Conservation (phyloP, 2,888 invertebrate species). For the Oscheius onirici region DNA sequence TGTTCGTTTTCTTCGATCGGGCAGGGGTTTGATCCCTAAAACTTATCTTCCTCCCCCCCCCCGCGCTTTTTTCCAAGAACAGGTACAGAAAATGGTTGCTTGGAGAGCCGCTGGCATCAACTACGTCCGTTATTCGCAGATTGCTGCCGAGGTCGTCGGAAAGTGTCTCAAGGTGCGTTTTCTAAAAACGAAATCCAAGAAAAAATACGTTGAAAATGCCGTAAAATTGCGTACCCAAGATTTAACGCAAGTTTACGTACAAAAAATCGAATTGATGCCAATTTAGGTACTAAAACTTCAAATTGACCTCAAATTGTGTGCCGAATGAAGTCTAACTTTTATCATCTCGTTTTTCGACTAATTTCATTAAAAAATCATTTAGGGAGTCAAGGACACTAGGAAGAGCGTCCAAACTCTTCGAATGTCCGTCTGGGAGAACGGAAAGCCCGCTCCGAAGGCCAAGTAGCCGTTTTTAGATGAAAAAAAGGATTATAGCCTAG, state of each 20-base stretch:
- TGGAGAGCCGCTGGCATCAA: conserved; percentile 75
- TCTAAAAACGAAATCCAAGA: neutral
- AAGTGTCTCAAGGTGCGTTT: conserved; percentile 21
- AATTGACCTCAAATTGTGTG: too few relatives aligned
- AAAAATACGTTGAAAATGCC: too few relatives aligned
- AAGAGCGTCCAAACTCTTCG: conserved; percentile 83
- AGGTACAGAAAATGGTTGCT: conserved; percentile 53
- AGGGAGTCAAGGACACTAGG: conserved; percentile 15
- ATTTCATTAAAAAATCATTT: too few relatives aligned
- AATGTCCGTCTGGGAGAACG: conserved; percentile 88
- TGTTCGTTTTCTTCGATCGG: neutral
- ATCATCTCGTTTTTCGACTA: too few relatives aligned
- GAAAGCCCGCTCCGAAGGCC: conserved; percentile 71
- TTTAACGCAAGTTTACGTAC: too few relatives aligned
- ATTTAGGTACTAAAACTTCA: too few relatives aligned
- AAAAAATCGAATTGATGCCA: too few relatives aligned
- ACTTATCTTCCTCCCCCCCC: neutral
- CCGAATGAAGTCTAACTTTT: too few relatives aligned
- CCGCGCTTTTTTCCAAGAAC: neutral
- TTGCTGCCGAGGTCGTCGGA: conserved; percentile 81
- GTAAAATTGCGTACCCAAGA: too few relatives aligned
- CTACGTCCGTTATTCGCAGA: conserved; percentile 94
- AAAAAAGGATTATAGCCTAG: too few relatives aligned
- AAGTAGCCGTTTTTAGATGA: neutral
- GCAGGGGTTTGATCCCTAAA: neutral